Percentiles rank a stretch among this genome's conserved stretches.
phyloP scores from a whole-genome alignment of 2,888 invertebrate genomes.

The Ctena decussata region DNA sequence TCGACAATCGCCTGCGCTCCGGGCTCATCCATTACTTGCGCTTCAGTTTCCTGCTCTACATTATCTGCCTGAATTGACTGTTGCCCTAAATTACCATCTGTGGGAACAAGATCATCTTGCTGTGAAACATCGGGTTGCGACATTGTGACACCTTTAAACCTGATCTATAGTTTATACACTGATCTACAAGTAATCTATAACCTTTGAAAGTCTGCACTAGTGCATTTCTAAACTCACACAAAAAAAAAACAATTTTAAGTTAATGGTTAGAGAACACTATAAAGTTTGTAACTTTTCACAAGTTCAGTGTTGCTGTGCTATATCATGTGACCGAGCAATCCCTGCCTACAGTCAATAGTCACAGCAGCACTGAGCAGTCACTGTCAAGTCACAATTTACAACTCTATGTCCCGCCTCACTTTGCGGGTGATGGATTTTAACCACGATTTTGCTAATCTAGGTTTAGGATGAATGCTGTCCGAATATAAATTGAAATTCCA shows the following conservation, averaged over 20 bases:
- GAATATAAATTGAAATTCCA: background rate
- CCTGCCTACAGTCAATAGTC: background rate
- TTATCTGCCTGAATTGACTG: background rate
- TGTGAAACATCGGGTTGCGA: background rate
- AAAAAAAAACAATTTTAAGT: no score
- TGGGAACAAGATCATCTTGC: background rate
- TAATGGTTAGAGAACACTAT: no score
- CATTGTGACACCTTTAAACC: background rate
- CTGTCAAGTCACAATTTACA: background rate
- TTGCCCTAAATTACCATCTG: background rate
- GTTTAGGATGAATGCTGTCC: constrained; percentile 4
- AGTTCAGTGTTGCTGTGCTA: background rate
- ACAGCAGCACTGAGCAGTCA: no score
- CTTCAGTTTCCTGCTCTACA: background rate
- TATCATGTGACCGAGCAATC: background rate
- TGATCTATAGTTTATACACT: background rate
- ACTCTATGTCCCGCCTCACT: background rate
- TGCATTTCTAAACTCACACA: background rate
- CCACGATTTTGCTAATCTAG: background rate
- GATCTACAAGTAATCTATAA: background rate
- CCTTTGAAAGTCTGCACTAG: background rate
- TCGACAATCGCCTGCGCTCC: background rate
- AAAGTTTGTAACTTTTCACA: no score
- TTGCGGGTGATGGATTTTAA: background rate
- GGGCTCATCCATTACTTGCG: background rate